Evolutionary conservation across 2,888 invertebrate genomes (phyloP), one percentile per base, ranked within the genome.

Genomic region (Entomobrya multifasciata): DNA sequence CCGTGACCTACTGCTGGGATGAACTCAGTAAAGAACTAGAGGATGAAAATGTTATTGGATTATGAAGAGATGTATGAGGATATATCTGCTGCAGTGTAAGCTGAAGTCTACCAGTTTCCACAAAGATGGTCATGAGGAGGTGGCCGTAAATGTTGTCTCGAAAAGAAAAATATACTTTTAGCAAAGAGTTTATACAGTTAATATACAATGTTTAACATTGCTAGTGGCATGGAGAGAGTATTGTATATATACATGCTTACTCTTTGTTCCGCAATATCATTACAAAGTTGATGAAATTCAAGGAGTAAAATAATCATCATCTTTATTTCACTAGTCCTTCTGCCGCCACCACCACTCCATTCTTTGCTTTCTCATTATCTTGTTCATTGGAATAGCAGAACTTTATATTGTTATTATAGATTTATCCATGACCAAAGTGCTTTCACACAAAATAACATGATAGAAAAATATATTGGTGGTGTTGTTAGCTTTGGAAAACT

Each of bases 41-140:
- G 8, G 25, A 57, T 0, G n/a, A 25, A 25, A 22, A n/a, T 11
- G 11, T 0, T 57, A 25, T 20, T 57, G 36, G 36, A 6, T 36
- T 8, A 36, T 36, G 36, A 36, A 36, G 4, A 25, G 17, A 65
- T 65, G 22, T 4, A n/a, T 36, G 22, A 36, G 15, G 27, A 47
- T 15, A 67, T 44, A 15, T 0, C 22, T 47, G 15, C 67, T 67
- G 62, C 62, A 44, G 15, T 44, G 44, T 22, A 67, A 44, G 67
- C 67, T 44, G 44, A 67, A 44, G 41, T 67, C 41, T 44, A 10
- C 57, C 13, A 57, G 25, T 57, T 65, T 65, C 41, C 11, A 62
- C 15, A 17, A 15, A 15, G 41, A n/a, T 17, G 65, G 36, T 65
- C 15, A 41, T 65, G 65, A 65, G 13, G 36, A 8, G 65, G 15